Conservation (phyloP, 2,888 invertebrate genomes). For the Acleris cristana region DNA sequence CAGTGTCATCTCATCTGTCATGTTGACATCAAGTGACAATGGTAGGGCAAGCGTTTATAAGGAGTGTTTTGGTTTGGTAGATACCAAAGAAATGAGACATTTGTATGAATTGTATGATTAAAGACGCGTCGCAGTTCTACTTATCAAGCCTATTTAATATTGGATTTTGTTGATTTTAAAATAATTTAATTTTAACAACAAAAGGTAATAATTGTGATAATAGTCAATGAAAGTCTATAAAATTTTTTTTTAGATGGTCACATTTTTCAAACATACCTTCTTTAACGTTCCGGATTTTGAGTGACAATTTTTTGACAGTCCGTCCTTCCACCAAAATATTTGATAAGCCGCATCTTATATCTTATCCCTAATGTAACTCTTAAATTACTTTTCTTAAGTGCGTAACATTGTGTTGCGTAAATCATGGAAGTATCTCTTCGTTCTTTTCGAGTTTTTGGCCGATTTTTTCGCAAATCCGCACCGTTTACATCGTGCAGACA, state of each 20-base stretch:
- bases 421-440: slow-evolving; percentile 66
- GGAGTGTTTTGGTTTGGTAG: background rate
- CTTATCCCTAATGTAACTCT: background rate
- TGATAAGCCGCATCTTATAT: slow-evolving; percentile 5
- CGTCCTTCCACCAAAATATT: background rate
- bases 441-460: slow-evolving; percentile 60
- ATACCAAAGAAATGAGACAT: background rate
- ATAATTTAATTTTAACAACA: too few relatives aligned
- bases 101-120: background rate
- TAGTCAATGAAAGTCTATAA: too few relatives aligned
- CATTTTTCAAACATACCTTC: too few relatives aligned
- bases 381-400: background rate
- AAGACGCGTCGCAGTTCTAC: too few relatives aligned
- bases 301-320: background rate
- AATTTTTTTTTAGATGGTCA: too few relatives aligned
- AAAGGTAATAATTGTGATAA: too few relatives aligned
- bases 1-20: background rate
- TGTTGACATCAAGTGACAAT: background rate
- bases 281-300: background rate
- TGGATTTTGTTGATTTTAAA: too few relatives aligned
- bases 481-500: slow-evolving; percentile 55
- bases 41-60: background rate
- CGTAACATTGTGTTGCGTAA: background rate
- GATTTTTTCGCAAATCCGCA: slow-evolving; percentile 65
- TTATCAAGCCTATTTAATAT: too few relatives aligned